Base-by-base conservation (phyloP, 2,888 invertebrate genomes). In the Dolichomitus sp. region DNA sequence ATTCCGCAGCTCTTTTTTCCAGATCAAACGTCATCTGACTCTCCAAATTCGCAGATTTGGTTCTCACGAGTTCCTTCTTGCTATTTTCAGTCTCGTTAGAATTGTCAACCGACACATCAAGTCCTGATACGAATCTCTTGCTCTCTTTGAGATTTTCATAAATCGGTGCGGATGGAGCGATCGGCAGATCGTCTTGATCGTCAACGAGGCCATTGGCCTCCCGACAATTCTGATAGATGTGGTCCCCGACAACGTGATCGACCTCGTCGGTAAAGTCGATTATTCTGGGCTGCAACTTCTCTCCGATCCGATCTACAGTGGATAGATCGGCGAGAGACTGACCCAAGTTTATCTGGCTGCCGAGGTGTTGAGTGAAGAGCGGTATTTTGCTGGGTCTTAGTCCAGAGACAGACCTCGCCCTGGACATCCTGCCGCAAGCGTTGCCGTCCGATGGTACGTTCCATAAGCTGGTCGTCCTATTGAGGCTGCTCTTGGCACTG, bases 271-370 rank as follows among this genome's bases (percentile, higher is more conserved):
- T 91, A 4, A 88, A 73, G 30, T 87, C 88, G 40, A 86, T 82
- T 61, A 87, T 81, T 14, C 72, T 85, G 9, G 81, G 83, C 14
- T 80, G 70, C 12, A 48, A 72, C 63, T 81, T 77, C 91, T 92
- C 92, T 80, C 63, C 89, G 82, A 81, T 84, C 6, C 91, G 92
- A 92, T 93, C 92, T 91, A 91, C 91, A 57, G 85, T 84, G 27
- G 89, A 89, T 90, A 93, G 92, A 92, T 93, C 93, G 88, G 90
- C 90, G 88, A 93, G 91, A 92, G 93, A 93, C 75, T 90, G 90
- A 45, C 92, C 93, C 48, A 90, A 61, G 4, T 86, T 84, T 4
- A 70, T 80, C 70, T 83, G 83, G 6, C 74, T 77, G 57, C 81
- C 81, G 30, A 83, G 84, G 14, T 90, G 87, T 6, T 92, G 92